Base-by-base conservation (phyloP, 1,140 invertebrate species). In the Drosophila orosa region DNA sequence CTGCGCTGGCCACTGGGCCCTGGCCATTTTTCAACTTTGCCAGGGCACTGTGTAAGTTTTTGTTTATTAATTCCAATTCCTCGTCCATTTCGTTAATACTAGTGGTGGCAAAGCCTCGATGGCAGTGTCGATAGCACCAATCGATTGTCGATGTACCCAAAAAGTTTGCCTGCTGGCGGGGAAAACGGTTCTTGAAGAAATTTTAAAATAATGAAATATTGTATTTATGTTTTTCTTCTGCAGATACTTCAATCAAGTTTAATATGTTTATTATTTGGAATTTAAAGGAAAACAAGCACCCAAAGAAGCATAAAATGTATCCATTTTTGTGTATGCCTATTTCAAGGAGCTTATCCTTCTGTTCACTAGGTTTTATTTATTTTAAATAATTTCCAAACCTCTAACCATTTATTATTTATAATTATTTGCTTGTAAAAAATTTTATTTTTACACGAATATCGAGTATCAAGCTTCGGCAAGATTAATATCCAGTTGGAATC, bases 401-500 rank as follows among this genome's bases (percentile, higher is more conserved):
- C 1, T 8, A 22, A 52, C 0, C 29, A 52, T 22, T 33, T 15
- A 52, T 24, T 24, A 24, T 24, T 35, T 24, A 35, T 31, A 33
- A 5, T 15, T 33, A 33, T 12, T 22, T 15, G 7, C 19, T 35
- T 54, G 24, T 31, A 35, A n/a, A 33, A 15, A 6, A 2, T 9
- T 45, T 0, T 33, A 1, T 22, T 15, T 50, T 22, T 22, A 2
- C 19, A 0, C 5, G 2, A 5, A 52, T 19, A 10, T 35, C 2
- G 2, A 22, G 5, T n/a, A 35, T 55, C 22, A 55, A 37, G 13
- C 9, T 35, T 17, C 19, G 19, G 10, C 3, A 7, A 35, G 31
- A 39, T 55, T 55, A 39, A 63, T 42, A 42, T 42, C 35, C 2
- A 68, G 4, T 13, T 40, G 52, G 94, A 95, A 96, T 39, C 95